phyloP scores from a whole-genome alignment of 2,113 vertebrate species.

The Sinocyclocheilus maitianheensis region DNA sequence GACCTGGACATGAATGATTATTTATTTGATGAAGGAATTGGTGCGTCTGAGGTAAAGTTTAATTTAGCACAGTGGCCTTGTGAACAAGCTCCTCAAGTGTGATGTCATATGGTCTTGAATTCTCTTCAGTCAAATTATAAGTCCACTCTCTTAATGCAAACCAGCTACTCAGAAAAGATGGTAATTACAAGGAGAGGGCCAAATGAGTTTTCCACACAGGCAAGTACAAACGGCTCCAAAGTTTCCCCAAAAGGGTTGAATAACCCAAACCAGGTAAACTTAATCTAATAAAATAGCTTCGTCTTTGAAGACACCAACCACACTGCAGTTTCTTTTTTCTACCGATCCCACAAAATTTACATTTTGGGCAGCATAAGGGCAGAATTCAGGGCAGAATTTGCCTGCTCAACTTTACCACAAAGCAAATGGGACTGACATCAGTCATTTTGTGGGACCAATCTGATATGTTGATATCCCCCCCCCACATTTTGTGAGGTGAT shows the following conservation, averaged over 20 bases:
- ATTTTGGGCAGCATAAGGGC: neutral
- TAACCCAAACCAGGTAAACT: neutral
- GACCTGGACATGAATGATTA: neutral
- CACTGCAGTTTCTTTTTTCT: neutral
- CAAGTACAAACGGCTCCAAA: neutral
- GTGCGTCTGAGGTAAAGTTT: neutral
- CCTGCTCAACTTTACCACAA: neutral
- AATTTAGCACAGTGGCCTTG: neutral
- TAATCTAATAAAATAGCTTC: conserved; percentile 23
- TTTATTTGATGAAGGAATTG: neutral
- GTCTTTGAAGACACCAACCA: neutral
- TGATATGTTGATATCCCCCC: neutral
- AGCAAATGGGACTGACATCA: neutral
- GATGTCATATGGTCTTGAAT: neutral
- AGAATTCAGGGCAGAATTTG: neutral
- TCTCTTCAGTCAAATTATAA: neutral
- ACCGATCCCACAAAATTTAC: neutral
- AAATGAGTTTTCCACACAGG: conserved; percentile 1
- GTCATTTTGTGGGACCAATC: neutral
- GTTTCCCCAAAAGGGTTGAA: neutral
- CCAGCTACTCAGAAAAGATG: neutral
- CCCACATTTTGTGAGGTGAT: neutral
- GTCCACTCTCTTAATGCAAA: neutral
- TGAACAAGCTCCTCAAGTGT: neutral
- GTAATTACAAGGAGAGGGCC: neutral